A percentile compares a stretch with the other conserved stretches of the same genome.
Evolutionary conservation across 2,113 vertebrate species (phyloP).

Genomic region (Anarhynchus alexandrinus): DNA sequence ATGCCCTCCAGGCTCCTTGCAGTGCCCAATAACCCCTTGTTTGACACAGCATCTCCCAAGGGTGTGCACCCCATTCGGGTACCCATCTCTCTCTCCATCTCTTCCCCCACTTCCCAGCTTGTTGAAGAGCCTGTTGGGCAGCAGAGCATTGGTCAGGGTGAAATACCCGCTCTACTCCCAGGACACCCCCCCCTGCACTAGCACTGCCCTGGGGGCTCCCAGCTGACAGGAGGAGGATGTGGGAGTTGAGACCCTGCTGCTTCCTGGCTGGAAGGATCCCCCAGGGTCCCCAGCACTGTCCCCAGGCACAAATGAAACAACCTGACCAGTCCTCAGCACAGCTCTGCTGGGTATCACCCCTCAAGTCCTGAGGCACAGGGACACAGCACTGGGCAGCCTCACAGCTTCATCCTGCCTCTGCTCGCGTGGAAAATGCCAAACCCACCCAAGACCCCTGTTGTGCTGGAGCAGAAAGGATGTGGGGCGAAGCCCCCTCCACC

Average conservation of each 20-base stretch:
- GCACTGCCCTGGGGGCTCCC: not conserved
- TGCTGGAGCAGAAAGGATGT: not conserved
- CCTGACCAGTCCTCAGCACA: not conserved
- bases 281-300: not conserved
- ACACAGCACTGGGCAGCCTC: not conserved
- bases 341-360: not conserved
- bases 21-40: accelerated
- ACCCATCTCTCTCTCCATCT: not conserved
- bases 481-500: not conserved
- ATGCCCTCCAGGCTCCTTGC: not conserved
- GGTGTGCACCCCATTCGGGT: not conserved
- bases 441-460: not conserved
- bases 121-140: not conserved
- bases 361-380: not conserved
- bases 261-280: not conserved
- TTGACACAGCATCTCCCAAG: not conserved
- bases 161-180: not conserved
- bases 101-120: not conserved
- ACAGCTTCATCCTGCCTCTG: not conserved
- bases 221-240: not conserved
- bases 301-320: not conserved
- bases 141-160: not conserved
- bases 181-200: not conserved
- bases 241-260: not conserved
- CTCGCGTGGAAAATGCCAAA: not conserved